These are phyloP conservation scores for Eulemur macaco DNA, from an alignment of 2,113 vertebrate genomes.

Conservation along the genomic window DNA sequence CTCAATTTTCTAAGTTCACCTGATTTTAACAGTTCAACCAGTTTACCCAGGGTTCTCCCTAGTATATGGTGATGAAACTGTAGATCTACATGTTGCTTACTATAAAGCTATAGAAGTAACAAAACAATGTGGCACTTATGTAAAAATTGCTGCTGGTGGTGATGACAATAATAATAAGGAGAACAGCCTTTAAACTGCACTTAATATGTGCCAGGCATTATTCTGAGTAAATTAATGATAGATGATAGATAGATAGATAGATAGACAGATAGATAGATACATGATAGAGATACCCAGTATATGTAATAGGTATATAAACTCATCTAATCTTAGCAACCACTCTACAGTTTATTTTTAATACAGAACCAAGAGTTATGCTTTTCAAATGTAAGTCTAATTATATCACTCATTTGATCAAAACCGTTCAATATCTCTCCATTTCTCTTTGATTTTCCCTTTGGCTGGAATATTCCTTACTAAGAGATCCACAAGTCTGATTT, in stretches of 20 bases:
- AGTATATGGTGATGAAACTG: not conserved
- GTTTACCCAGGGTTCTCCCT: not conserved
- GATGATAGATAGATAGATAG: not conserved
- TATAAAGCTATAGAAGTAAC: not conserved
- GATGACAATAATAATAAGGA: not conserved
- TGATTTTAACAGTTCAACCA: not conserved
- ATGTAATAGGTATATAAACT: not conserved
- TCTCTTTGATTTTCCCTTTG: not conserved
- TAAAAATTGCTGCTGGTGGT: not conserved
- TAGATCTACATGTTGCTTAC: not conserved
- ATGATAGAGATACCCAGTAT: not conserved
- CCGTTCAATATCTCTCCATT: not conserved
- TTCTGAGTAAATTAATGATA: not conserved
- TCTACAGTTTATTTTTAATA: not conserved
- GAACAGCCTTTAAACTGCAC: not conserved
- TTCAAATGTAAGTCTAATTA: not conserved
- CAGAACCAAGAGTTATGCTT: not conserved
- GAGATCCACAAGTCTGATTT: not conserved
- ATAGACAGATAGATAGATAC: not conserved
- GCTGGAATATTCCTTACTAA: not conserved
- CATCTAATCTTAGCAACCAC: not conserved
- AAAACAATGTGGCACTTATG: not conserved
- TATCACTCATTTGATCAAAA: not conserved
- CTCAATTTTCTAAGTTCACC: not conserved
- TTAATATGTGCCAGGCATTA: not conserved